phyloP scores from a whole-genome alignment of 2,113 vertebrate genomes.

The Corvus hawaiiensis region DNA sequence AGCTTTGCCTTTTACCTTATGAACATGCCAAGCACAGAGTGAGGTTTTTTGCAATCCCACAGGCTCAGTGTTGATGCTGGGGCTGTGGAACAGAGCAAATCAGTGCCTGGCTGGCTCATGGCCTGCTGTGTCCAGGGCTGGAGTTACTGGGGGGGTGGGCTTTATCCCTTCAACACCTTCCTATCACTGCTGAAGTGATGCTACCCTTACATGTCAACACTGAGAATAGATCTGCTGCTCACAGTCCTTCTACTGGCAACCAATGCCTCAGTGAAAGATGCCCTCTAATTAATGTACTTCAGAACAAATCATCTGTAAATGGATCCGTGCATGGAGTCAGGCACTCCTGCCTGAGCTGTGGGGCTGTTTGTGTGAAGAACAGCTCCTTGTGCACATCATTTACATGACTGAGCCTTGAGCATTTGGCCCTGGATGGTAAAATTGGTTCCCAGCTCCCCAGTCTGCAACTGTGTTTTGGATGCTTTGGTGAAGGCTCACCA shows the following conservation, averaged over 20 bases:
- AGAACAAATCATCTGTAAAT: neutral
- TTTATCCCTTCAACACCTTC: constrained; percentile 43
- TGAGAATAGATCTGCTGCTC: neutral
- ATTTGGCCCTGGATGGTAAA: neutral
- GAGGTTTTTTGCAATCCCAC: neutral
- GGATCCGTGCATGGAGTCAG: neutral
- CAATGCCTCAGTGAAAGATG: neutral
- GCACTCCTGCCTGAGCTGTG: neutral
- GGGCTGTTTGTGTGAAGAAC: neutral
- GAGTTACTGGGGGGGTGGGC: neutral
- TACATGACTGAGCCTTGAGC: neutral
- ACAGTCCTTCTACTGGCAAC: neutral
- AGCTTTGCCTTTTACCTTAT: neutral
- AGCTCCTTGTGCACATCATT: neutral
- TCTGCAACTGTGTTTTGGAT: neutral
- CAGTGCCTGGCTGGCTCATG: neutral
- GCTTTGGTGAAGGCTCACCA: neutral
- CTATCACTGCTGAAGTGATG: constrained; percentile 18
- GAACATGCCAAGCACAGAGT: neutral
- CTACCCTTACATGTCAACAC: constrained; percentile 20
- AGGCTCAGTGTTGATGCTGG: neutral
- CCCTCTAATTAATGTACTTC: neutral
- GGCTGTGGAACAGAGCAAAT: neutral
- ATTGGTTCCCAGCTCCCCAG: neutral
- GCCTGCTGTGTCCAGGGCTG: neutral